Base-by-base conservation (phyloP, 1,140 invertebrate genomes). In the Portunus trituberculatus region DNA sequence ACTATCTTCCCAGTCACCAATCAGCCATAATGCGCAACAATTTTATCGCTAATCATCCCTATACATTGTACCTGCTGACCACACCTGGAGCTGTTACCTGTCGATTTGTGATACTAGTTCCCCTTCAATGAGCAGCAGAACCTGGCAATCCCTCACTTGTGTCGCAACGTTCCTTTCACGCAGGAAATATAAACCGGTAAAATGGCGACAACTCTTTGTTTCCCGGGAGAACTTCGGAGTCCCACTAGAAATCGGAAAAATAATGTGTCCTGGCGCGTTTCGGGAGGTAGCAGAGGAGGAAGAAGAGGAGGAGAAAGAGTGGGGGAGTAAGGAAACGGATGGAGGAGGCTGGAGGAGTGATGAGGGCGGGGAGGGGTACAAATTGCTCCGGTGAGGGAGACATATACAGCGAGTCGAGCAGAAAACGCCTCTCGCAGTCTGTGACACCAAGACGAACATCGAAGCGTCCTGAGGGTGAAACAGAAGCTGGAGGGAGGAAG, bases 151-250 rank as follows among this genome's bases (percentile, higher is more conserved):
- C 67, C 20, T 76, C 67, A 76, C 67, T n/a, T 76, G 67, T 76
- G 20, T 76, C 67, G 67, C 67, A n/a, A 76, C 67, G 6, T 25
- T 8, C n/a, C 67, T n/a, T 76, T 76, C 67, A n/a, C 16, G 3
- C 6, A 7, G 67, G n/a, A 76, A 76, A 76, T 76, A 76, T 76
- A 76, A 76, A 76, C 67, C 20, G 67, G 4, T 76, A 76, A 76
- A 76, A 76, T 76, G 20, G 67, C n/a, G 67, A 76, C 12, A 76
- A 76, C 67, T 76, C 67, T 76, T 76, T 76, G 67, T 76, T 76
- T 76, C 67, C 67, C 67, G 16, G 67, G 67, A 76, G 67, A 76
- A 76, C 67, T 76, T 76, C 67, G 16, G 20, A 76, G 67, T 76
- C 67, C 25, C 67, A 20, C n/a, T 76, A 7, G 67, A n/a, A 76